Percentiles rank a stretch among this genome's conserved stretches.
These are phyloP conservation scores for Lasioglossum morio DNA, from an alignment of 2,888 invertebrate species.

Conservation along the genomic window DNA sequence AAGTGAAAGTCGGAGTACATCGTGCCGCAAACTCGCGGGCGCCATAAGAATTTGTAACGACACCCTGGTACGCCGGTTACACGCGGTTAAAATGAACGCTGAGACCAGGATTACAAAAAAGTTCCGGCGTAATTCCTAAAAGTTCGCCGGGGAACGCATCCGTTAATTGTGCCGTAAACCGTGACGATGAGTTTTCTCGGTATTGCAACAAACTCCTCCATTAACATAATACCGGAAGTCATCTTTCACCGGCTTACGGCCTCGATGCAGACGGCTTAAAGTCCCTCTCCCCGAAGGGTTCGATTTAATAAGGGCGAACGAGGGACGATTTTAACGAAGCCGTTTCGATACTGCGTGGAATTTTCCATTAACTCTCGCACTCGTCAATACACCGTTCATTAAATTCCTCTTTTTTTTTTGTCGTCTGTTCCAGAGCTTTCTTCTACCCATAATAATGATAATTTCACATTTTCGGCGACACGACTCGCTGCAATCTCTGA, in stretches of 20 bases:
- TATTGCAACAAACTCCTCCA: conserved; percentile 33
- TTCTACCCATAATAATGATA: not conserved
- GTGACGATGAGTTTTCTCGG: conserved; percentile 24
- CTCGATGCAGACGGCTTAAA: not conserved
- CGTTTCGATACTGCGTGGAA: not conserved
- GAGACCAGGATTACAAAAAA: conserved; percentile 15
- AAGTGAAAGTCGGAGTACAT: not conserved
- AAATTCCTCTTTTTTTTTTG: not conserved
- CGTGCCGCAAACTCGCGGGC: not conserved
- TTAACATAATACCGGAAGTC: conserved; percentile 43
- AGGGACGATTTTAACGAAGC: not conserved
- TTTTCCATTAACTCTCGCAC: not conserved
- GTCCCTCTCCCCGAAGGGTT: not conserved
- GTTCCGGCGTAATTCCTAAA: conserved; percentile 13
- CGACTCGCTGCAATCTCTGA: not conserved
- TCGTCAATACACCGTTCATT: not conserved
- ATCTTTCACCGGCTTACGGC: conserved; percentile 18
- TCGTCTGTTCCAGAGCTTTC: not conserved
- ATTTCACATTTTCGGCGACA: not conserved
- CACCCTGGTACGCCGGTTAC: not conserved
- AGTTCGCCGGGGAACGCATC: conserved; percentile 8
- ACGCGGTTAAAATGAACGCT: conserved; percentile 3
- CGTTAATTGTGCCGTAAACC: conserved; percentile 33
- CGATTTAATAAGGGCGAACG: conserved; percentile 28
- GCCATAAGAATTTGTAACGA: conserved; percentile 13